Conservation (phyloP, 2,113 vertebrate genomes). For the Solea solea region DNA sequence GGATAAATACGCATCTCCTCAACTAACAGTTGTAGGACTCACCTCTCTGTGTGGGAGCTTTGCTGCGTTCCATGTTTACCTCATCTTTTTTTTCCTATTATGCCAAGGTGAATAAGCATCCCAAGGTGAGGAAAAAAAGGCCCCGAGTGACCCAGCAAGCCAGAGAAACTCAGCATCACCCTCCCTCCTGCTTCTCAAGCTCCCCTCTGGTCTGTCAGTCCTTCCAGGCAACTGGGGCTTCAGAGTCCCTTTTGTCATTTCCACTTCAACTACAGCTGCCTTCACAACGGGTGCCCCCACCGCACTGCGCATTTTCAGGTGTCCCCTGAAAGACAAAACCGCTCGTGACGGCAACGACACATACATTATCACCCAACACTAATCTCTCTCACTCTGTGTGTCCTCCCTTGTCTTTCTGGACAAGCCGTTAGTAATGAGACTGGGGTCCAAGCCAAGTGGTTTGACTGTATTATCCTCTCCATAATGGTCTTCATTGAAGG, state of each 20-base stretch:
- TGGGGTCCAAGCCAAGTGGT: slow-evolving; percentile 37
- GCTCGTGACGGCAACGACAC: neutral
- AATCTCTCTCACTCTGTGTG: slow-evolving; percentile 22
- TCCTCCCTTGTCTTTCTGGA: slow-evolving; percentile 26
- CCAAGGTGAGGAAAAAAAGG: slow-evolving; percentile 19
- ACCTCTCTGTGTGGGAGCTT: too few relatives aligned
- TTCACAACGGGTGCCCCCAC: slow-evolving; percentile 15
- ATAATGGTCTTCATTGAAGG: slow-evolving; percentile 60
- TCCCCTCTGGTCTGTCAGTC: slow-evolving; percentile 23
- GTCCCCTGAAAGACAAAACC: slow-evolving; percentile 52
- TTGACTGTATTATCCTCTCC: slow-evolving; percentile 55
- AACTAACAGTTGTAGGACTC: too few relatives aligned
- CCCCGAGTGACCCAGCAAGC: neutral
- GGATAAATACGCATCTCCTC: too few relatives aligned
- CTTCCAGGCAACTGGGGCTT: slow-evolving; percentile 39
- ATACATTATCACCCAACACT: slow-evolving; percentile 3
- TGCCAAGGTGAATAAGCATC: slow-evolving; percentile 2
- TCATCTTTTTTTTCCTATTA: neutral
- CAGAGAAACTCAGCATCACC: neutral
- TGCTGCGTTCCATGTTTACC: too few relatives aligned
- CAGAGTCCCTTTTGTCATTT: slow-evolving; percentile 64
- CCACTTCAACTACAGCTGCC: slow-evolving; percentile 61
- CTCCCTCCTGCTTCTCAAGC: slow-evolving; percentile 7
- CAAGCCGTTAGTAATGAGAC: slow-evolving; percentile 54
- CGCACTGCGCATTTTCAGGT: slow-evolving; percentile 49